These are phyloP conservation scores for Elanoides forficatus DNA, from an alignment of 2,113 vertebrate species.

Conservation along the genomic window DNA sequence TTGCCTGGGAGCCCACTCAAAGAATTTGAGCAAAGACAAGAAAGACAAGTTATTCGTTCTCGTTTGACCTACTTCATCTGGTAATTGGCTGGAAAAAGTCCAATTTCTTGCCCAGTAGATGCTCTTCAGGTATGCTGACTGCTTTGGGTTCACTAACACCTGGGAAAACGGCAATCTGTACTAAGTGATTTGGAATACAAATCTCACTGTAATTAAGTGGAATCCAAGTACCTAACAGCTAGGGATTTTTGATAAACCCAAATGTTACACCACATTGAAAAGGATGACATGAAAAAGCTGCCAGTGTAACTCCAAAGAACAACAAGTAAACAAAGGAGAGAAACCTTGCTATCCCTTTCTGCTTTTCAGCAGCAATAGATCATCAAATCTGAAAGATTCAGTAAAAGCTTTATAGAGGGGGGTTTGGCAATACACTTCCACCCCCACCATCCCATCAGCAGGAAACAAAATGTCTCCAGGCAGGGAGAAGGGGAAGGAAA, in stretches of 20 bases:
- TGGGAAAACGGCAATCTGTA: neutral
- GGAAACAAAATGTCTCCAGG: no score
- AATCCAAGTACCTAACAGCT: neutral
- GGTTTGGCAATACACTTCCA: no score
- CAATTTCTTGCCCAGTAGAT: neutral
- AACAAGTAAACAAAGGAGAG: neutral
- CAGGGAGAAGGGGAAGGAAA: no score
- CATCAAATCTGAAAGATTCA: neutral
- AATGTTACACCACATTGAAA: neutral
- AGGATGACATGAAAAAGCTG: neutral
- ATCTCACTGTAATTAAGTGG: neutral
- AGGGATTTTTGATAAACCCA: neutral
- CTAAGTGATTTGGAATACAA: neutral
- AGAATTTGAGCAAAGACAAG: neutral
- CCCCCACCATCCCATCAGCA: no score
- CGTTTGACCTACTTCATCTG: slow-evolving; percentile 26
- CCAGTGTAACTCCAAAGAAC: neutral
- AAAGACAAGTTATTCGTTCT: neutral
- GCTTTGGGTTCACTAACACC: neutral
- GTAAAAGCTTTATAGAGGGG: neutral
- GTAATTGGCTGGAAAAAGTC: slow-evolving; percentile 42
- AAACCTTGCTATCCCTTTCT: neutral
- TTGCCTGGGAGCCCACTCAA: neutral
- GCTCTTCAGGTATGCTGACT: neutral
- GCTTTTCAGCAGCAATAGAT: neutral